Percentiles rank a stretch among this genome's conserved stretches.
phyloP scores from a whole-genome alignment of 2,113 vertebrate genomes.

The Burhinus oedicnemus region DNA sequence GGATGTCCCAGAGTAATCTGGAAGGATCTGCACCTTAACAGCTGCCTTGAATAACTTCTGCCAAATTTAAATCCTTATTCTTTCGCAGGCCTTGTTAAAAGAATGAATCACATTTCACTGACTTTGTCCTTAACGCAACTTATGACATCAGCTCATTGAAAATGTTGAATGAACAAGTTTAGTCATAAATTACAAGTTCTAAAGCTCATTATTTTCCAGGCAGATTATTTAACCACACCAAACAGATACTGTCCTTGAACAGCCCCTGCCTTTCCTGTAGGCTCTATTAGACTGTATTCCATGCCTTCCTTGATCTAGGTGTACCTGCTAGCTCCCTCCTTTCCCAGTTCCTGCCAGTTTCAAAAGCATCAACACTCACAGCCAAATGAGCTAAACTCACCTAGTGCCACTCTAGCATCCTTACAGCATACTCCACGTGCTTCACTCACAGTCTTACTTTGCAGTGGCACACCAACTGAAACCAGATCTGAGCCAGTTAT shows the following conservation, averaged over 20 bases:
- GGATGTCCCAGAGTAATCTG: background rate
- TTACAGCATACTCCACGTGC: background rate
- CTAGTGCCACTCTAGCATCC: background rate
- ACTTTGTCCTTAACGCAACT: background rate
- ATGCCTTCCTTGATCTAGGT: background rate
- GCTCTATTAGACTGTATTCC: background rate
- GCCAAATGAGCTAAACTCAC: background rate
- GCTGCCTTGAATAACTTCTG: background rate
- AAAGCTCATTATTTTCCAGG: conserved; percentile 5
- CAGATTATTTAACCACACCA: background rate
- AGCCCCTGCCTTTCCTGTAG: background rate
- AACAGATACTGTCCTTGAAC: background rate
- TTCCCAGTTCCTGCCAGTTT: background rate
- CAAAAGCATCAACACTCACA: background rate
- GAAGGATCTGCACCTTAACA: background rate
- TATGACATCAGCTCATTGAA: background rate
- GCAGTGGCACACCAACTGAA: background rate
- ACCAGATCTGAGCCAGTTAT: background rate
- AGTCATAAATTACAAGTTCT: background rate
- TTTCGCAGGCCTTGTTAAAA: background rate
- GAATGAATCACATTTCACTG: background rate
- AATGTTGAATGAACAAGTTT: background rate
- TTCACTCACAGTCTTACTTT: background rate
- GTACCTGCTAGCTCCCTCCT: background rate
- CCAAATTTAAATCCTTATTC: background rate